Evolutionary conservation across 1,140 invertebrate species (phyloP), one percentile per base, ranked within the genome.

Genomic region (Vanessa tameamea): DNA sequence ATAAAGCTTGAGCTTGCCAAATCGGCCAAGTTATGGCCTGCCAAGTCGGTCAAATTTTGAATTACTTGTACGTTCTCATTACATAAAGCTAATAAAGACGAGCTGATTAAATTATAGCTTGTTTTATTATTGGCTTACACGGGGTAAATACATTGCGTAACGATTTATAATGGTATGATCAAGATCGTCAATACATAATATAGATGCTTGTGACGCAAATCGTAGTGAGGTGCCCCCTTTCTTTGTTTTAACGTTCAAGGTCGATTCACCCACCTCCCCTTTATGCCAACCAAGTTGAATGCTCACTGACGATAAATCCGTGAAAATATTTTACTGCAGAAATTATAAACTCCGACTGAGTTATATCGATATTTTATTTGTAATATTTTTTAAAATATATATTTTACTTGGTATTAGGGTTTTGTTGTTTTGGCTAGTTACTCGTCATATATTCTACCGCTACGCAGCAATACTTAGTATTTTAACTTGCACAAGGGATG

Each of bases 161-260:
- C 26, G 31, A 15, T 72, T 65, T 53, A 55, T 47, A 23, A 72
- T 50, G 51, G 20, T n/a, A 26, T 26, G 69, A 23, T 65, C 61
- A 53, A 61, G 51, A 72, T 16, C 31, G 16, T 72, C 14, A 72
- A 55, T 53, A 55, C 26, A 53, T 67, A 53, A 50, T 31, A 55
- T 23, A 68, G 64, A 68, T 75, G 69, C 64, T 13, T 23, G 9
- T 68, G 65, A 68, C 65, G 66, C 50, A 73, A 64, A 20, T 23
- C 53, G 16, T 57, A 57, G 64, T 51, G 68, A 63, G 59, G 9
- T 47, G 14, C 26, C 64, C 59, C 72, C 72, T 47, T 74, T 75
- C 73, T 74, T 78, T 82, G 75, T 80, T 78, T 53, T 37, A 50
- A 26, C 63, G 75, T 78, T 77, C 80, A 84, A 84, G 82, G 82